A percentile compares a stretch with the other conserved stretches of the same genome.
Conservation (phyloP, 1,140 invertebrate species). For the Apis cerana region DNA sequence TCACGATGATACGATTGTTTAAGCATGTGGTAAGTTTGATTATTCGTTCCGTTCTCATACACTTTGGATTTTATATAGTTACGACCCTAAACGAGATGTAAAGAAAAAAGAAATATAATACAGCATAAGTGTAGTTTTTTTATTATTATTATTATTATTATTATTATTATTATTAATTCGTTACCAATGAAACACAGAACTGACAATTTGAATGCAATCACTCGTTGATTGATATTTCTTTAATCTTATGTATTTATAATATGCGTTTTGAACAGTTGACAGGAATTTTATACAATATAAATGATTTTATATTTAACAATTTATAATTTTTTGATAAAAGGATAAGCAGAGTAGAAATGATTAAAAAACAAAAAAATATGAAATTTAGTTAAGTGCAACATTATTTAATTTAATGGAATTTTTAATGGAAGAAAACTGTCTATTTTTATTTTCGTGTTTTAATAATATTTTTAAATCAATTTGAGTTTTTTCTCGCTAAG, state of each 20-base stretch:
- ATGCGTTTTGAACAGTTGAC: background rate
- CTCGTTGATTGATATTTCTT: background rate
- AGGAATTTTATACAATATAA: background rate
- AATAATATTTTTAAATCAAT: background rate
- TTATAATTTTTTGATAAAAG: background rate
- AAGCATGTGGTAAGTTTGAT: conserved; percentile 9
- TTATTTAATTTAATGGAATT: background rate
- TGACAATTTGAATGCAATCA: background rate
- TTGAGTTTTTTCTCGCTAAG: background rate
- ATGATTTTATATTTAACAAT: conserved; percentile 1
- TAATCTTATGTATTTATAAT: background rate
- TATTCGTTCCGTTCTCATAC: conserved; percentile 12
- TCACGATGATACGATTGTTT: background rate
- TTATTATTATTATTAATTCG: background rate
- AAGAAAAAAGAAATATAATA: conserved; percentile 15
- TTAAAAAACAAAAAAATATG: background rate
- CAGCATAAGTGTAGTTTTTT: background rate
- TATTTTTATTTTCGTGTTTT: background rate
- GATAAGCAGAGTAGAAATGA: background rate
- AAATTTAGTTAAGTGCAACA: background rate
- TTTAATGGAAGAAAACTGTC: background rate
- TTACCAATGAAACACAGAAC: background rate
- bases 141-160: too few species aligned
- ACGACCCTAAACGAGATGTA: conserved; percentile 12
- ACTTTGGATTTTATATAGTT: background rate